These are phyloP conservation scores for Triops longicaudatus DNA, from an alignment of 1,140 invertebrate genomes.

Conservation along the genomic window DNA sequence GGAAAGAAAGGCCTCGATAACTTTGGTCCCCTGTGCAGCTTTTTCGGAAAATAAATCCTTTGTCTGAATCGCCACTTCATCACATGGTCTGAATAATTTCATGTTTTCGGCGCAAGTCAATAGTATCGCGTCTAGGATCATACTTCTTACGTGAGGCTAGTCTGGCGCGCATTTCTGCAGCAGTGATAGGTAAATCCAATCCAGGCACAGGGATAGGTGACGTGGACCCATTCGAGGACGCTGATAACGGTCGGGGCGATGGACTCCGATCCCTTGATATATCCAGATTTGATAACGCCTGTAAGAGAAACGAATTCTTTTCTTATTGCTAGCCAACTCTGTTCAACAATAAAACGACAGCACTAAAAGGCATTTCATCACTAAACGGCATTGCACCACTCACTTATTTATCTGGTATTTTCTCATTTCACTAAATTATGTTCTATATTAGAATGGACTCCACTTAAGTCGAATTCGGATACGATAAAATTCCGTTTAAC, in stretches of 20 bases:
- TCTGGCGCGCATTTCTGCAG: constrained; percentile 74
- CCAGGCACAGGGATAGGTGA: constrained; percentile 27
- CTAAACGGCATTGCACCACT: no score
- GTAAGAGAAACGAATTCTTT: background rate
- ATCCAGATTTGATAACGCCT: background rate
- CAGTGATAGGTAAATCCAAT: constrained; percentile 76
- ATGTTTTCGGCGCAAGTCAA: constrained; percentile 84
- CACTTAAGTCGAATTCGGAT: no score
- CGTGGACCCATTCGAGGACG: constrained; percentile 19
- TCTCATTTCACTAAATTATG: no score
- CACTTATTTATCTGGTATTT: no score
- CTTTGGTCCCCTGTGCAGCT: background rate
- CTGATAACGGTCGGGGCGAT: constrained; percentile 16
- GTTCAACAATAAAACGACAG: no score
- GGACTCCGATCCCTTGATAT: background rate
- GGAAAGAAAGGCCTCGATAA: no score
- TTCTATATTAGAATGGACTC: no score
- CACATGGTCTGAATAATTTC: constrained; percentile 83
- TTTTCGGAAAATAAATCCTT: background rate
- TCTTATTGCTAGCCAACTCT: no score
- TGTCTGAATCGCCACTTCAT: constrained; percentile 24
- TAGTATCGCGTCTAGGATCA: constrained; percentile 76
- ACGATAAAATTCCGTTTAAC: no score
- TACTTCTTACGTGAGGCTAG: constrained; percentile 73
- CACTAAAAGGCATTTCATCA: no score